Conservation (phyloP, 2,888 invertebrate species). For the Ichneumoninae sp. region DNA sequence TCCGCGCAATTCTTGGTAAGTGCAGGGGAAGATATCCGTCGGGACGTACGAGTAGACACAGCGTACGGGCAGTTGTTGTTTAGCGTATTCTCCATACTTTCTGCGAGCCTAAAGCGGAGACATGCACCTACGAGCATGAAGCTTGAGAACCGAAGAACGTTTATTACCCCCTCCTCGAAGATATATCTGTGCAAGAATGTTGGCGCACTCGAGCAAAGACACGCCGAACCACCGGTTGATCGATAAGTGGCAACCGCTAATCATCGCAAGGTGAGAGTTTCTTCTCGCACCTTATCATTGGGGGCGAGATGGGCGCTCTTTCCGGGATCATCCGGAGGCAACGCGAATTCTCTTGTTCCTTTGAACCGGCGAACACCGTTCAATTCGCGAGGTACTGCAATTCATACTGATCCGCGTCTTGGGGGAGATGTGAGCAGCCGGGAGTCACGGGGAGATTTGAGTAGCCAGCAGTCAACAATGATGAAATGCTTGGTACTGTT, state of each 20-base stretch:
- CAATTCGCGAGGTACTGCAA: background rate
- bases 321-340: constrained; percentile 17
- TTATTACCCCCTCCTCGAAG: background rate
- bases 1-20: constrained; percentile 31
- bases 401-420: background rate
- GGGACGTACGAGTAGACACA: constrained; percentile 20
- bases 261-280: constrained; percentile 16
- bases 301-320: background rate
- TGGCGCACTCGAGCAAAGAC: constrained; percentile 22
- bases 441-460: too few species aligned
- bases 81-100: constrained; percentile 21
- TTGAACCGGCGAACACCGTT: too few species aligned
- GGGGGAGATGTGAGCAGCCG: too few species aligned
- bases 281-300: constrained; percentile 8
- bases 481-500: too few species aligned
- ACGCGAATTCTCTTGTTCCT: background rate
- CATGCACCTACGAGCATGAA: constrained; percentile 21
- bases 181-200: constrained; percentile 7
- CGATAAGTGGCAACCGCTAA: constrained; percentile 15
- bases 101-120: constrained; percentile 21
- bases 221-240: constrained; percentile 17
- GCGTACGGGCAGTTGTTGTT: constrained; percentile 34
- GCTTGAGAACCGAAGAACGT: constrained; percentile 13
- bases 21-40: constrained; percentile 34
- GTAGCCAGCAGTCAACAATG: too few species aligned